phyloP scores from a whole-genome alignment of 1,140 invertebrate species.

The Megalopta genalis region DNA sequence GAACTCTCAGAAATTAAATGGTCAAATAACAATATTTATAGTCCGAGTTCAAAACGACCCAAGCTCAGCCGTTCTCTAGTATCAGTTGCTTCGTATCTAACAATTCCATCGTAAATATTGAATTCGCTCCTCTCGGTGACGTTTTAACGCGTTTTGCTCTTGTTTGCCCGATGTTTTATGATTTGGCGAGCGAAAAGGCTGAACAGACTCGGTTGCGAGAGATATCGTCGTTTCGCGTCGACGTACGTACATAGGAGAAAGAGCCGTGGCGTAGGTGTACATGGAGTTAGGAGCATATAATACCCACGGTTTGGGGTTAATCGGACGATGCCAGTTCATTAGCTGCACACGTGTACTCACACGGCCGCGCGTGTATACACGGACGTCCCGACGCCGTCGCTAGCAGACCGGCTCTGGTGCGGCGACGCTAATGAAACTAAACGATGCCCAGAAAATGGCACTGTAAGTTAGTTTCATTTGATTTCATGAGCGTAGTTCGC shows the following conservation, averaged over 20 bases:
- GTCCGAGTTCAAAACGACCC: too few species aligned
- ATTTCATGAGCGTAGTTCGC: constrained; percentile 66
- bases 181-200: background rate
- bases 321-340: constrained; percentile 77
- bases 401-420: constrained; percentile 59
- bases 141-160: too few species aligned
- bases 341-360: constrained; percentile 69
- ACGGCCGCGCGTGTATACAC: constrained; percentile 16
- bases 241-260: constrained; percentile 36
- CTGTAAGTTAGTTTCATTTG: constrained; percentile 70
- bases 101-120: too few species aligned
- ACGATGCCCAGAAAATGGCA: constrained; percentile 63
- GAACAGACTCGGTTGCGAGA: constrained; percentile 15
- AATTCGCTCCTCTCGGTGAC: too few species aligned
- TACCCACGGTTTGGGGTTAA: constrained; percentile 72
- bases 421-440: constrained; percentile 67
- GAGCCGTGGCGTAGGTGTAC: constrained; percentile 47
- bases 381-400: constrained; percentile 41
- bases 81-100: too few species aligned
- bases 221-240: constrained; percentile 12
- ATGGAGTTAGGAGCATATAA: constrained; percentile 67
- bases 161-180: background rate
- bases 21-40: too few species aligned
- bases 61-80: too few species aligned
- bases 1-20: too few species aligned